phyloP scores from a whole-genome alignment of 2,797 vertebrate genomes.

The Coregonus ussuriensis region DNA sequence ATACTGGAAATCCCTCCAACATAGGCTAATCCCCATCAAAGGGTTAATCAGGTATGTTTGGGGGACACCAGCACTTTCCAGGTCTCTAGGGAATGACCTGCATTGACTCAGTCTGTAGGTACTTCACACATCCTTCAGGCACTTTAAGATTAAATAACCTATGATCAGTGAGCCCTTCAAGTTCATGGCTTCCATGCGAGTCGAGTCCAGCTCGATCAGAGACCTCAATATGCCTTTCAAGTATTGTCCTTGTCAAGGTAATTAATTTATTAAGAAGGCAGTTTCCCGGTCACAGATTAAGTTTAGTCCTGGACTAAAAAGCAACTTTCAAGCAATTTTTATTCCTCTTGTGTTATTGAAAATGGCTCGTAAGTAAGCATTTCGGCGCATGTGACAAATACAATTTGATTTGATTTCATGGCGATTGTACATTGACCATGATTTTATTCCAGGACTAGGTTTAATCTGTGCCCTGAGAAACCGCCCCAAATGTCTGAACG shows the following conservation, averaged over 20 bases:
- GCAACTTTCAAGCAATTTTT: too few species aligned
- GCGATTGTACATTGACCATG: too few species aligned
- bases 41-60: neutral
- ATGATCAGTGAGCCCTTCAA: neutral
- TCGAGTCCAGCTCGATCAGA: neutral
- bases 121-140: neutral
- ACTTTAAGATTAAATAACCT: neutral
- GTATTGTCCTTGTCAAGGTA: conserved; percentile 2
- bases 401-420: too few species aligned
- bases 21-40: neutral
- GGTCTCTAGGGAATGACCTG: conserved; percentile 3
- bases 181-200: neutral
- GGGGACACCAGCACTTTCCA: neutral
- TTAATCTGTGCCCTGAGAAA: too few species aligned
- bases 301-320: too few species aligned
- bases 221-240: neutral
- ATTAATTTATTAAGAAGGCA: neutral
- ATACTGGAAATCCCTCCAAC: neutral
- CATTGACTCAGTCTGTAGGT: neutral
- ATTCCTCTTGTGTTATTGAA: too few species aligned
- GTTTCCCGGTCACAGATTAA: too few species aligned
- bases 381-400: too few species aligned
- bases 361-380: too few species aligned
- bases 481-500: too few species aligned
- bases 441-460: too few species aligned